These are phyloP conservation scores for Ibidorhyncha struthersii DNA, from an alignment of 2,113 vertebrate species.

Conservation along the genomic window DNA sequence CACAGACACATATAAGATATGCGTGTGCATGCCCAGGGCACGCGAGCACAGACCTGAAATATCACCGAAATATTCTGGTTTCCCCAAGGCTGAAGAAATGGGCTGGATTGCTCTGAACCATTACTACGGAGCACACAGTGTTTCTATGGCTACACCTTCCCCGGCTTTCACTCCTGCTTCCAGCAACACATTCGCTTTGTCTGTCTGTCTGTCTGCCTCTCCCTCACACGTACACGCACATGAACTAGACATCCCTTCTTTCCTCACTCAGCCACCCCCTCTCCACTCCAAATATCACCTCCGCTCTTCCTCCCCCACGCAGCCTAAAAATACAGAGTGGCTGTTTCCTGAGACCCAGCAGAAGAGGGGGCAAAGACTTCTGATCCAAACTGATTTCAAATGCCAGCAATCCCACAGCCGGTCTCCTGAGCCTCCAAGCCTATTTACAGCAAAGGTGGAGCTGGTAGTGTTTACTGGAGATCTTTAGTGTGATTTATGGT, in stretches of 20 bases:
- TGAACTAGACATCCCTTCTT: neutral
- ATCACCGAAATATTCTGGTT: neutral
- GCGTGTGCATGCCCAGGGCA: neutral
- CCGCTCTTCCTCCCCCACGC: neutral
- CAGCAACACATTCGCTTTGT: neutral
- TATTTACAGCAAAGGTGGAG: neutral
- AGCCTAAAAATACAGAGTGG: neutral
- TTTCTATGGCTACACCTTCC: slow-evolving; percentile 53
- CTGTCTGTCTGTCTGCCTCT: slow-evolving; percentile 14
- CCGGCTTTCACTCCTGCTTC: neutral
- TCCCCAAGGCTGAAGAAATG: neutral
- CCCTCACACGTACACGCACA: neutral
- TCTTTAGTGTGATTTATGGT: neutral
- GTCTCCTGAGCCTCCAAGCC: neutral
- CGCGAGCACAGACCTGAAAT: neutral
- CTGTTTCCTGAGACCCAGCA: neutral
- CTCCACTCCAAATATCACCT: neutral
- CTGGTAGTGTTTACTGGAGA: neutral
- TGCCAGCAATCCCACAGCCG: neutral
- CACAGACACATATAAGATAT: neutral
- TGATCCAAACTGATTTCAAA: neutral
- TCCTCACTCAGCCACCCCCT: neutral
- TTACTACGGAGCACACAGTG: neutral
- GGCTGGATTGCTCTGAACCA: neutral
- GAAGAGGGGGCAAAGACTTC: neutral